Conservation (phyloP, 2,113 vertebrate species). For the Psephotus haematonotus region DNA sequence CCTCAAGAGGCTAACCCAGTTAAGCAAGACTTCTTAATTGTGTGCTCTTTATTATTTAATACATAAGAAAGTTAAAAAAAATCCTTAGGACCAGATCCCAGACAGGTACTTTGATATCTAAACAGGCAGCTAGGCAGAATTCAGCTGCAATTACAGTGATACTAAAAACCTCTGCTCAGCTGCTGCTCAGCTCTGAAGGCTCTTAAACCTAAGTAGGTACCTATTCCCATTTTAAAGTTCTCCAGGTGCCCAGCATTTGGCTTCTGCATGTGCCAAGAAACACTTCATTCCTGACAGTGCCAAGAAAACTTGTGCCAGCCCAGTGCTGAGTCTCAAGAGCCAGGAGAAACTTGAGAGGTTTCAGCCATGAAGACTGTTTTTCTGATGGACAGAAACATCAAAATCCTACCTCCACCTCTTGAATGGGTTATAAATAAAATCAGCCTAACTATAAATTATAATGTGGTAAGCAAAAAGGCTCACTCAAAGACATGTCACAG, state of each 20-base stretch:
- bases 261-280: neutral
- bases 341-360: neutral
- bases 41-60: conserved; percentile 31
- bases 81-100: neutral
- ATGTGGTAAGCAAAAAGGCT: neutral
- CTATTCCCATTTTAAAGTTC: conserved; percentile 32
- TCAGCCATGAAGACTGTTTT: fast-evolving
- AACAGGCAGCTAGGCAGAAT: neutral
- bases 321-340: neutral
- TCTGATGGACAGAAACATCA: neutral
- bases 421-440: neutral
- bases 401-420: neutral
- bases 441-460: neutral
- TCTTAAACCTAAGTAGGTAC: conserved; percentile 37
- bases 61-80: neutral
- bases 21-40: conserved; percentile 41
- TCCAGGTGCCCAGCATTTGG: neutral
- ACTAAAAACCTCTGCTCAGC: conserved; percentile 3
- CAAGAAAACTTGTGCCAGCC: fast-evolving
- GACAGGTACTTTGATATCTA: neutral
- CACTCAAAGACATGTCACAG: neutral
- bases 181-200: conserved; percentile 9
- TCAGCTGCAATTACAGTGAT: neutral
- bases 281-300: neutral
- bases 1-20: neutral